phyloP scores from a whole-genome alignment of 2,888 invertebrate species.

The Trichogramma dendrolimi region DNA sequence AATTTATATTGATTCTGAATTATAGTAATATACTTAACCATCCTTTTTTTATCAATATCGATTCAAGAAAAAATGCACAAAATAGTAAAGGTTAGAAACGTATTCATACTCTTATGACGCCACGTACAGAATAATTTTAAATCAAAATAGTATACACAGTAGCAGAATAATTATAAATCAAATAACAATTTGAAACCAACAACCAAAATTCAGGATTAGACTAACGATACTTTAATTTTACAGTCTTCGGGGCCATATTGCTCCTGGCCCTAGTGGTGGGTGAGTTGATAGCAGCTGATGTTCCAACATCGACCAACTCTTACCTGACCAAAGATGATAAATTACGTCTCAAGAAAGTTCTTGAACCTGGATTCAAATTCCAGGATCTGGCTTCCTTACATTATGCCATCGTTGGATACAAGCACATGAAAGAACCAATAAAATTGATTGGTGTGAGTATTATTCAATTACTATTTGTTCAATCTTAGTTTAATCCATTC shows the following conservation, averaged over 20 bases:
- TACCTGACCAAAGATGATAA: slow-evolving; percentile 45
- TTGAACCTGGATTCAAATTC: slow-evolving; percentile 43
- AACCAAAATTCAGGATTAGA: not conserved
- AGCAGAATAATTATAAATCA: no score
- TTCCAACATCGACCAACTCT: slow-evolving; percentile 44
- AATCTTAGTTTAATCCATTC: not conserved
- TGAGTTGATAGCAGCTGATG: slow-evolving; percentile 32
- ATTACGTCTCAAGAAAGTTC: slow-evolving; percentile 41
- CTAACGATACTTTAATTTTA: slow-evolving; percentile 15
- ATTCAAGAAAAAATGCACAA: no score
- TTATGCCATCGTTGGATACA: slow-evolving; percentile 71
- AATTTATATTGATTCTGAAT: no score
- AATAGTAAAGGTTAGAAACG: no score
- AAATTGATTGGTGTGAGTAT: slow-evolving; percentile 56
- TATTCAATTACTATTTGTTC: slow-evolving; percentile 3
- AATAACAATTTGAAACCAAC: no score
- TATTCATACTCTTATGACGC: no score
- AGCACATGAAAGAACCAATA: slow-evolving; percentile 61
- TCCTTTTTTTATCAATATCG: no score
- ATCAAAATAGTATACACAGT: no score
- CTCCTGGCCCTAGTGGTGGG: slow-evolving; percentile 22
- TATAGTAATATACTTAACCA: no score
- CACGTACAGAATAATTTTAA: no score
- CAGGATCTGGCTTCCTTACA: slow-evolving; percentile 65
- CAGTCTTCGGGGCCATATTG: slow-evolving; percentile 32